These are phyloP conservation scores for Bradypodion pumilum DNA, from an alignment of 2,797 vertebrate genomes.

Conservation along the genomic window DNA sequence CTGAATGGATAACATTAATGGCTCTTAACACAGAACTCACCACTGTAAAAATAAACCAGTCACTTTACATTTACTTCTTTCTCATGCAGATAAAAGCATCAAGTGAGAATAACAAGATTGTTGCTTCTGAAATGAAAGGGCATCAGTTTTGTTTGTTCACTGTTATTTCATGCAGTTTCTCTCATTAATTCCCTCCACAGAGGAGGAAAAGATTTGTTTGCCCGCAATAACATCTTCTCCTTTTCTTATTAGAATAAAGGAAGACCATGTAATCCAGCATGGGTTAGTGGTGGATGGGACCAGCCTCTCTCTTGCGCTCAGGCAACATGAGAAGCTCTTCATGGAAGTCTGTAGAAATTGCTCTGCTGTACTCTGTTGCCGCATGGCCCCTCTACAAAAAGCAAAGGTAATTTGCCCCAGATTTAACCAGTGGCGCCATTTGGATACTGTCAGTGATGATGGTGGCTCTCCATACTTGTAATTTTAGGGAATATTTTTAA, in stretches of 20 bases:
- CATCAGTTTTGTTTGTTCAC: neutral
- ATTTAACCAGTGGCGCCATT: neutral
- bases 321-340: slow-evolving; percentile 95
- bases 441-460: no score
- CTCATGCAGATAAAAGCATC: neutral
- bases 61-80: neutral
- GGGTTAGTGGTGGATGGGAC: slow-evolving; percentile 95
- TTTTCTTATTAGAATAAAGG: slow-evolving; percentile 83
- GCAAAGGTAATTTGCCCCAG: slow-evolving; percentile 84
- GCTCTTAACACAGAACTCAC: neutral
- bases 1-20: neutral
- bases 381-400: slow-evolving; percentile 98
- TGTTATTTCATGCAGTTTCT: neutral
- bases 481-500: neutral
- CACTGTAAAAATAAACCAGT: neutral
- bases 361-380: slow-evolving; percentile 94
- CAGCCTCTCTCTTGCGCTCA: slow-evolving; percentile 93
- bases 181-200: neutral
- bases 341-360: slow-evolving; percentile 98
- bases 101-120: neutral
- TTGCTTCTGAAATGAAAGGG: slow-evolving; percentile 10
- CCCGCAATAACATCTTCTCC: slow-evolving; percentile 24
- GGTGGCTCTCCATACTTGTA: neutral
- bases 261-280: slow-evolving; percentile 96
- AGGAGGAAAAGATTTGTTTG: neutral